These are phyloP conservation scores for Tachysurus vachellii DNA, from an alignment of 2,113 vertebrate genomes.

Conservation along the genomic window DNA sequence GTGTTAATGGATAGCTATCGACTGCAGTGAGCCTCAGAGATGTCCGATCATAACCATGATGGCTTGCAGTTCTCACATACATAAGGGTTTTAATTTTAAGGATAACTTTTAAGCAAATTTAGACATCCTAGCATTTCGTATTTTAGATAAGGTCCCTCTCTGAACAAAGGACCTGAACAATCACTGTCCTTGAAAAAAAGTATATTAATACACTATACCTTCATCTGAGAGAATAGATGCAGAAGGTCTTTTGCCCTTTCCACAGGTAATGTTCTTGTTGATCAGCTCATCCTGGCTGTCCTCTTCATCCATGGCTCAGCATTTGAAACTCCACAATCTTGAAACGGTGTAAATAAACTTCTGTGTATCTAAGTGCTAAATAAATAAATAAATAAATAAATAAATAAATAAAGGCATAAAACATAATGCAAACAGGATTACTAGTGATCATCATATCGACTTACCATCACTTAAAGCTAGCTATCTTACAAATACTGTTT, in stretches of 20 bases:
- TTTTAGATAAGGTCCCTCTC: neutral
- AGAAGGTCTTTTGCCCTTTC: constrained; percentile 70
- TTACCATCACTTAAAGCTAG: neutral
- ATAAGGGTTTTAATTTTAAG: neutral
- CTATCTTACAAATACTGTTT: neutral
- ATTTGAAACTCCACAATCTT: constrained; percentile 65
- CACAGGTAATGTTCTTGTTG: constrained; percentile 70
- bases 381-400: constrained; percentile 38
- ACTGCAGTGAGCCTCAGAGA: too few species aligned
- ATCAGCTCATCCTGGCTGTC: constrained; percentile 89
- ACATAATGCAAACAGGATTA: neutral
- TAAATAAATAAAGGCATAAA: neutral
- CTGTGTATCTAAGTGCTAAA: neutral
- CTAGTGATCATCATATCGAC: neutral
- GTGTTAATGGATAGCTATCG: too few species aligned
- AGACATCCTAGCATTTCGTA: neutral
- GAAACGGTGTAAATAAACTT: neutral
- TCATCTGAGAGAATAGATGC: constrained; percentile 76
- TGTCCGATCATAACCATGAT: neutral
- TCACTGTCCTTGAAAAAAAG: neutral
- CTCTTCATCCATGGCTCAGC: constrained; percentile 87
- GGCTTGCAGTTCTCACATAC: neutral
- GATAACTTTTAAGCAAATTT: neutral
- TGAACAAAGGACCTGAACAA: neutral
- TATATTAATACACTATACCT: neutral